Percentiles rank a stretch among this genome's conserved stretches.
phyloP scores from a whole-genome alignment of 2,113 vertebrate genomes.

The Tapirus terrestris region DNA sequence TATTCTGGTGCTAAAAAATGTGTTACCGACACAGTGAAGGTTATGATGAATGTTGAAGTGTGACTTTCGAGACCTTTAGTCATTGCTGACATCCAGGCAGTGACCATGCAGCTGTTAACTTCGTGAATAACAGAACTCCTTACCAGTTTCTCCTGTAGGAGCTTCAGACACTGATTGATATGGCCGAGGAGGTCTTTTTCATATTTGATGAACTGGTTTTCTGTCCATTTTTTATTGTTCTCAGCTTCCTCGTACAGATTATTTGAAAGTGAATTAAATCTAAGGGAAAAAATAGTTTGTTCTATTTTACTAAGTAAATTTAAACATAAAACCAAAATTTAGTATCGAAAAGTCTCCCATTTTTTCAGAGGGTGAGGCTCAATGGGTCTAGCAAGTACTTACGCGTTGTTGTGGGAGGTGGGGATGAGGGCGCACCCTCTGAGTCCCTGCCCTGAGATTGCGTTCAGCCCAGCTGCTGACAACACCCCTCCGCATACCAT shows the following conservation, averaged over 20 bases:
- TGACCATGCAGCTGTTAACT: rapidly evolving
- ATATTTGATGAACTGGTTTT: conserved; percentile 78
- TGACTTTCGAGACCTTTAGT: background rate
- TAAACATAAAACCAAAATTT: background rate
- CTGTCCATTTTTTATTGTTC: conserved; percentile 85
- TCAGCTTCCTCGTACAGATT: conserved; percentile 84
- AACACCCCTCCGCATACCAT: background rate
- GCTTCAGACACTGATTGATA: conserved; percentile 77
- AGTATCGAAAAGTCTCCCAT: background rate
- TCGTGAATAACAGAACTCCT: background rate
- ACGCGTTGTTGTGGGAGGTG: background rate
- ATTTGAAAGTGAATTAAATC: conserved; percentile 82
- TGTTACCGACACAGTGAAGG: rapidly evolving
- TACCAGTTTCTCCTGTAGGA: conserved; percentile 86
- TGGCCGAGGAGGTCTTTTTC: conserved; percentile 78
- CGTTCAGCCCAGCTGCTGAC: background rate
- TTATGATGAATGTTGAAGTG: rapidly evolving
- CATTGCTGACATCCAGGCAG: rapidly evolving
- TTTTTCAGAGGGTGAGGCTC: background rate
- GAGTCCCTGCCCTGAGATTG: background rate
- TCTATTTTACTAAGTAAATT: conserved; percentile 13
- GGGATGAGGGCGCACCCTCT: background rate
- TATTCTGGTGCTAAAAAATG: background rate
- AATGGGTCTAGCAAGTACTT: background rate
- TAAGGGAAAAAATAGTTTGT: conserved; percentile 52